phyloP scores from a whole-genome alignment of 2,797 vertebrate species.

The Alfaro cultratus region DNA sequence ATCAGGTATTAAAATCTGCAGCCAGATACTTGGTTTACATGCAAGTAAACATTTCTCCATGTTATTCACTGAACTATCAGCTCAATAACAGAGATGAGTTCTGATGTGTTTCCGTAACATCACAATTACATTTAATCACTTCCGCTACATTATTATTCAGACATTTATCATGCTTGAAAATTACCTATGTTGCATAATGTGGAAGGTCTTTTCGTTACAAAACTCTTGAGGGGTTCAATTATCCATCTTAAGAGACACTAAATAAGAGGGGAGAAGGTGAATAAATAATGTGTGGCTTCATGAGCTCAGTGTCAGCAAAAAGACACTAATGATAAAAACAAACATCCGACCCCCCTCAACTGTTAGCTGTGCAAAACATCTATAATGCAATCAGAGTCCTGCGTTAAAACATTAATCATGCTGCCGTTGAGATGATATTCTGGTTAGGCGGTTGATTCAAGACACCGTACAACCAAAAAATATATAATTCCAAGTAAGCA shows the following conservation, averaged over 20 bases:
- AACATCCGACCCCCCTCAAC: neutral
- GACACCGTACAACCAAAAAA: neutral
- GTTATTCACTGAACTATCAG: neutral
- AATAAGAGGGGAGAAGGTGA: neutral
- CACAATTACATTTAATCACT: neutral
- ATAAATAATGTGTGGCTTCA: constrained; percentile 1
- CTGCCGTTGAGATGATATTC: neutral
- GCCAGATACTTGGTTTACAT: neutral
- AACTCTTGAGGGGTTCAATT: neutral
- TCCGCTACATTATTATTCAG: neutral
- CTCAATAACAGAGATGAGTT: neutral
- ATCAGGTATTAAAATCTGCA: neutral
- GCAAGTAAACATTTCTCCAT: neutral
- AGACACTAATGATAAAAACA: neutral
- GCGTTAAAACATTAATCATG: neutral
- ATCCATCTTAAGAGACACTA: neutral
- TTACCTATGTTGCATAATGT: neutral
- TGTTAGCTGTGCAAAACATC: neutral
- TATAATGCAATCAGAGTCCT: neutral
- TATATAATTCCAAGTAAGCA: neutral
- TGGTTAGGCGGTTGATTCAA: neutral
- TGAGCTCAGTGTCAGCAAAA: neutral
- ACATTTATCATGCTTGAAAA: neutral
- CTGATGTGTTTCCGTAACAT: neutral
- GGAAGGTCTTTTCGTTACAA: neutral